Evolutionary conservation across 2,113 vertebrate genomes (phyloP).

Genomic region (Eptesicus fuscus): DNA sequence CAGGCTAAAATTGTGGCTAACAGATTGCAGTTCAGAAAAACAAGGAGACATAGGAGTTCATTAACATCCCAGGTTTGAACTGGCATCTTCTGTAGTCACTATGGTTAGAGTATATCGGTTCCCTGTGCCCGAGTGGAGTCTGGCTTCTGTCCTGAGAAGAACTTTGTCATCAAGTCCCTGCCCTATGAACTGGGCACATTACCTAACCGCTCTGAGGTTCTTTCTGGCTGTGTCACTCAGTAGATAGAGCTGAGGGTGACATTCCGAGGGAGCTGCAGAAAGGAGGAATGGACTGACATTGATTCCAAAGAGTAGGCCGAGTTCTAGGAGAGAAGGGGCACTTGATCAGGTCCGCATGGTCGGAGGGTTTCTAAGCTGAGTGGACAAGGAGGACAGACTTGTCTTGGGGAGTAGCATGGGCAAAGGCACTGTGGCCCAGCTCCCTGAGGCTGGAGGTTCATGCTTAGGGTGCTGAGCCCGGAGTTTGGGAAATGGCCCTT

Average conservation of each 20-base stretch:
- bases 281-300: background rate
- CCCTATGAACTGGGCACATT: background rate
- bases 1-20: background rate
- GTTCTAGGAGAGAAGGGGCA: background rate
- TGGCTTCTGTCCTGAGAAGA: background rate
- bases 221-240: background rate
- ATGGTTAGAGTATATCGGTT: background rate
- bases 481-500: background rate
- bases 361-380: background rate
- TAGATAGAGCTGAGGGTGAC: background rate
- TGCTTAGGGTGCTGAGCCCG: background rate
- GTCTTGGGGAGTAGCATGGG: background rate
- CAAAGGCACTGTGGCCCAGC: background rate
- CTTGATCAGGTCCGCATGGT: background rate
- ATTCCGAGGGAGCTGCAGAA: background rate
- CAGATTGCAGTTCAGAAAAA: background rate
- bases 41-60: background rate
- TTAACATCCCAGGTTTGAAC: background rate
- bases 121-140: background rate
- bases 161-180: background rate
- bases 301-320: background rate
- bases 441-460: background rate
- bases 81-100: background rate
- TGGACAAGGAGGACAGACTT: background rate
- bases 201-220: background rate